phyloP scores from a whole-genome alignment of 2,113 vertebrate species.

The Nannobrachium achirus region DNA sequence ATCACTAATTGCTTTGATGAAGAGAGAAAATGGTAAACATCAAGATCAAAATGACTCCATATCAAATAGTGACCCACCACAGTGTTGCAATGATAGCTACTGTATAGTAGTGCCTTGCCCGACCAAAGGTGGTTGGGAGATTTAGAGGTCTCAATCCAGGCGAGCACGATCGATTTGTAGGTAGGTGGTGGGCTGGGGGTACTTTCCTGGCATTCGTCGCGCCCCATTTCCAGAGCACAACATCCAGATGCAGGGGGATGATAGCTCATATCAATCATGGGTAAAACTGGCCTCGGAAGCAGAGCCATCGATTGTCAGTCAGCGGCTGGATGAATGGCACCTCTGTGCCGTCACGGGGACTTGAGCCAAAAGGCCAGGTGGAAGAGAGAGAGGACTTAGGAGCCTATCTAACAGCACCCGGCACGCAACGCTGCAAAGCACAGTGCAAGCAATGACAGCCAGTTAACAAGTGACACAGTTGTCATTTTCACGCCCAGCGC shows the following conservation, averaged over 20 bases:
- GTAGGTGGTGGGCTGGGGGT: constrained; percentile 16
- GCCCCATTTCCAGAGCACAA: constrained; percentile 47
- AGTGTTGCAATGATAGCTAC: constrained; percentile 1
- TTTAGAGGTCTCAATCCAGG: constrained; percentile 46
- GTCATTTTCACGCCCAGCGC: too few species aligned
- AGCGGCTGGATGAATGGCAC: constrained; percentile 55
- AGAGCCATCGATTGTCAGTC: constrained; percentile 59
- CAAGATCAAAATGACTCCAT: not conserved
- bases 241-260: constrained; percentile 56
- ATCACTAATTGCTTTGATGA: too few species aligned
- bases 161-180: constrained; percentile 49
- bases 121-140: constrained; percentile 23
- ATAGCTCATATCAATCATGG: constrained; percentile 68
- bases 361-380: constrained; percentile 26
- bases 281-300: constrained; percentile 45
- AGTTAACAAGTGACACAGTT: too few species aligned
- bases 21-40: not conserved
- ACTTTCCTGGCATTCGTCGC: constrained; percentile 37
- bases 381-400: constrained; percentile 15
- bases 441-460: too few species aligned
- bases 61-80: not conserved
- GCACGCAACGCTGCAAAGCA: too few species aligned
- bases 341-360: constrained; percentile 30
- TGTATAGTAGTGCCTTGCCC: constrained; percentile 2
- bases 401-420: too few species aligned